phyloP scores from a whole-genome alignment of 2,888 invertebrate species.

The Nephrocerus scutellatus region DNA sequence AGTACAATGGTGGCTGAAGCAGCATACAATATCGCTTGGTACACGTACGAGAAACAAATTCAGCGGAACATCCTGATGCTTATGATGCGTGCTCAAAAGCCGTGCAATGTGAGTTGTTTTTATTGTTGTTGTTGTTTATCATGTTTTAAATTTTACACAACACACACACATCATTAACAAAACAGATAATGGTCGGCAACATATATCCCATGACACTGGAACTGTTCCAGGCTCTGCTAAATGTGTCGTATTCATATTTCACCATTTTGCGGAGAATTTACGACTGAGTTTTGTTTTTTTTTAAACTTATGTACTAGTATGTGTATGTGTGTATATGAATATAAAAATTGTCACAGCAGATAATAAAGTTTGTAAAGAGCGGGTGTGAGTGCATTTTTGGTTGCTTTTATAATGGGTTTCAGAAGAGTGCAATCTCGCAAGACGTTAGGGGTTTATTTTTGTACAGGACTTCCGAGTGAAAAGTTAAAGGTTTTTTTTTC shows the following conservation, averaged over 20 bases:
- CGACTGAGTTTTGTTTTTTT: too few species aligned
- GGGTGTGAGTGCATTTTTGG: too few species aligned
- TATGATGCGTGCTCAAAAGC: constrained; percentile 34
- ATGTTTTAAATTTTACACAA: not conserved
- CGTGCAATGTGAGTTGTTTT: constrained; percentile 12
- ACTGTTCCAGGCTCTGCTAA: constrained; percentile 40
- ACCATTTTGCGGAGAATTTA: constrained; percentile 35
- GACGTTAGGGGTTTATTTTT: too few species aligned
- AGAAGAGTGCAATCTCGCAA: too few species aligned
- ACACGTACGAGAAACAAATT: constrained; percentile 29
- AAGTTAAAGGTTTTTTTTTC: too few species aligned
- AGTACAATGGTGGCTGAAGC: constrained; percentile 34
- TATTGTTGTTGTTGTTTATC: not conserved
- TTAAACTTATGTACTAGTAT: too few species aligned
- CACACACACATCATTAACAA: not conserved
- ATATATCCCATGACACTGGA: constrained; percentile 35
- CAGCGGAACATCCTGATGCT: constrained; percentile 35
- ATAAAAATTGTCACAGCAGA: too few species aligned
- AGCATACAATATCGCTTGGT: constrained; percentile 40
- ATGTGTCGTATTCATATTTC: constrained; percentile 42
- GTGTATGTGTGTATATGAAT: too few species aligned
- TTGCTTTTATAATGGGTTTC: too few species aligned
- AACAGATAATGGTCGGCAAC: constrained; percentile 32
- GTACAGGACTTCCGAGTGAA: too few species aligned
- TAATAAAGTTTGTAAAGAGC: too few species aligned